phyloP scores from a whole-genome alignment of 2,888 invertebrate species.

The Epinotia brunnichana region DNA sequence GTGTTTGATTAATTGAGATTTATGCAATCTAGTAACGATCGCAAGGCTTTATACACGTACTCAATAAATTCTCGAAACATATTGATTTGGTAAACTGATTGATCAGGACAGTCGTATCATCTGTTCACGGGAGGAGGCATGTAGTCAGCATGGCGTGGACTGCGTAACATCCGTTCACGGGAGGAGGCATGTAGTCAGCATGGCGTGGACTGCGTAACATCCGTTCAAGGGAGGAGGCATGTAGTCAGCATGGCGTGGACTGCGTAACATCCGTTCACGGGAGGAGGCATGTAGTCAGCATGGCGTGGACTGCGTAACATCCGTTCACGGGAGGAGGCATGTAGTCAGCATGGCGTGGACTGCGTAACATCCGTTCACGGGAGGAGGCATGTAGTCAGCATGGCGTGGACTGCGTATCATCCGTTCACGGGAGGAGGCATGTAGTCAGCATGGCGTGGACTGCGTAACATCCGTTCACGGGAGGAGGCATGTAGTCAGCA shows the following conservation, averaged over 20 bases:
- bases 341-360: not conserved
- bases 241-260: not conserved
- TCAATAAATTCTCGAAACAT: not conserved
- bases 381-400: too few relatives aligned
- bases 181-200: too few relatives aligned
- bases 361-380: not conserved
- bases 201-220: not conserved
- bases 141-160: not conserved
- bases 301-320: not conserved
- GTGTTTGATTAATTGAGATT: slow-evolving; percentile 35
- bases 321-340: too few relatives aligned
- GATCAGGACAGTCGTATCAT: not conserved
- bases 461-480: not conserved
- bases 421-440: too few relatives aligned
- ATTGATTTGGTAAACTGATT: not conserved
- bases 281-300: too few relatives aligned
- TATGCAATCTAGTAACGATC: slow-evolving; percentile 15
- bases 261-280: not conserved
- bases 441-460: not conserved
- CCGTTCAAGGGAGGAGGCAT: too few relatives aligned
- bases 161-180: too few relatives aligned
- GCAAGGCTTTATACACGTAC: slow-evolving; percentile 9
- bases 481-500: too few relatives aligned
- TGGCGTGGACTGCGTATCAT: not conserved
- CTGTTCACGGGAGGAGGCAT: not conserved